Conservation (phyloP, 1,140 invertebrate genomes). For the Gryllus bimaculatus region DNA sequence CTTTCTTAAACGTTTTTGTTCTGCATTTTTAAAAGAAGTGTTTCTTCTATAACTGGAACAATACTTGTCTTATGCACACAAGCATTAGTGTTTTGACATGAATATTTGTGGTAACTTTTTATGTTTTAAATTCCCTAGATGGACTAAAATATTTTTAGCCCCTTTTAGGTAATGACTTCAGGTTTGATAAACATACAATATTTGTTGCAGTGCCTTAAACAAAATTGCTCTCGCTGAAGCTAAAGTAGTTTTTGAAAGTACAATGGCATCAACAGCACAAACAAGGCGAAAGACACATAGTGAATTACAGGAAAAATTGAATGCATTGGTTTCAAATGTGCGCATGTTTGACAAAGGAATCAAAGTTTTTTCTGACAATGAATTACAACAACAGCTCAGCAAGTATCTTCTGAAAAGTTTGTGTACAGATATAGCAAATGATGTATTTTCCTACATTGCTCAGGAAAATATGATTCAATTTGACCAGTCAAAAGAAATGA, state of each 20-base stretch:
- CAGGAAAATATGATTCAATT: slow-evolving; percentile 46
- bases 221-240: slow-evolving; percentile 48
- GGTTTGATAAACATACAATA: background rate
- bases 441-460: slow-evolving; percentile 47
- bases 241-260: slow-evolving; percentile 57
- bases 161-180: no score
- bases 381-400: slow-evolving; percentile 55
- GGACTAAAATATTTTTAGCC: no score
- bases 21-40: no score
- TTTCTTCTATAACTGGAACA: no score
- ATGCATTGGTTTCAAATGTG: slow-evolving; percentile 63
- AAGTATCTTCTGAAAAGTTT: slow-evolving; percentile 79
- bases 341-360: slow-evolving; percentile 79
- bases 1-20: no score
- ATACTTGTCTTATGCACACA: no score
- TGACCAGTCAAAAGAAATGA: slow-evolving; percentile 36
- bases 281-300: slow-evolving; percentile 64
- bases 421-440: slow-evolving; percentile 71
- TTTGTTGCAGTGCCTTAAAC: slow-evolving; percentile 36
- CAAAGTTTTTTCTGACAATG: slow-evolving; percentile 48
- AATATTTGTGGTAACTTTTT: no score
- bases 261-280: slow-evolving; percentile 53
- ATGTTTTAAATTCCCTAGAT: no score
- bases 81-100: no score
- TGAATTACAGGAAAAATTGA: slow-evolving; percentile 72